These are phyloP conservation scores for Phrynocephalus forsythii DNA, from an alignment of 2,797 vertebrate genomes.

Conservation along the genomic window DNA sequence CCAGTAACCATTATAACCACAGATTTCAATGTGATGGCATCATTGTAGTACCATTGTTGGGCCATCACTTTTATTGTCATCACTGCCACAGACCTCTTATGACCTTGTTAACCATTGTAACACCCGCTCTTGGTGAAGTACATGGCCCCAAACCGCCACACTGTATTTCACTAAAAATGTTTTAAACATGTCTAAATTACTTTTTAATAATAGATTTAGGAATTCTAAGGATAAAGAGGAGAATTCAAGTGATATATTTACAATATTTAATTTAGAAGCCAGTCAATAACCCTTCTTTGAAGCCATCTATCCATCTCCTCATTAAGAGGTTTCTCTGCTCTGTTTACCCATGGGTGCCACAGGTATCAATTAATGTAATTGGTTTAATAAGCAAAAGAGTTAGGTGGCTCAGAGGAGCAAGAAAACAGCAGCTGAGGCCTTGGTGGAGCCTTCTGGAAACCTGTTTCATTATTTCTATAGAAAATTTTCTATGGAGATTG, in stretches of 20 bases:
- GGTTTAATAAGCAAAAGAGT: slow-evolving; percentile 62
- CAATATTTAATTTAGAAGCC: background rate
- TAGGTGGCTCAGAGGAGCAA: background rate
- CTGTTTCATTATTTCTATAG: slow-evolving; percentile 19
- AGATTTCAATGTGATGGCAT: background rate
- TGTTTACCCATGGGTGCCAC: slow-evolving; percentile 45
- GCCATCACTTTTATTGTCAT: background rate
- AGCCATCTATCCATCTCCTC: slow-evolving; percentile 2
- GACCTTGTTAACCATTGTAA: background rate
- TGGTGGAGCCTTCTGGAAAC: background rate
- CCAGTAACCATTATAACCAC: no score
- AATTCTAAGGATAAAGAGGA: no score
- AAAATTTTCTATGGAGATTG: background rate
- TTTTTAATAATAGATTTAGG: background rate
- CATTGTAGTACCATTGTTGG: background rate
- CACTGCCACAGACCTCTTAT: background rate
- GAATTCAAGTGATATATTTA: no score
- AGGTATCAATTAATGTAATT: slow-evolving; percentile 66
- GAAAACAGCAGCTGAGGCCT: background rate
- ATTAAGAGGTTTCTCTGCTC: slow-evolving; percentile 54
- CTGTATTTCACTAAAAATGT: background rate
- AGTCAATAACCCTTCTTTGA: slow-evolving; percentile 38
- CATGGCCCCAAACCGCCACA: no score
- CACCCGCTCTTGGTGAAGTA: background rate
- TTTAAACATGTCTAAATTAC: background rate